Evolutionary conservation across 2,113 vertebrate species (phyloP).

Genomic region (Scalopus aquaticus): DNA sequence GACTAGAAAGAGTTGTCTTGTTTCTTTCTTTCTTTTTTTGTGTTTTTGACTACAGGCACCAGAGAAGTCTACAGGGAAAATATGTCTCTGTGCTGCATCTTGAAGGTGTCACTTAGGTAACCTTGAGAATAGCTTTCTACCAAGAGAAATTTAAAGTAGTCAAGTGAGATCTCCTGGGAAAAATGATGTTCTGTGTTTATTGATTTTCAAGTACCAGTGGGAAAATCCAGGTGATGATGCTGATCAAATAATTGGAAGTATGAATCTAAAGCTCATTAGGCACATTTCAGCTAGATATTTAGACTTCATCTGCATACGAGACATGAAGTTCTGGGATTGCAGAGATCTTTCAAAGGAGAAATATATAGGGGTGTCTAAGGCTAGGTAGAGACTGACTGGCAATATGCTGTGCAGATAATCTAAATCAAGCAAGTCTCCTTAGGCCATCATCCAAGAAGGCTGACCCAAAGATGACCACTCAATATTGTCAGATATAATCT

Average conservation of each 20-base stretch:
- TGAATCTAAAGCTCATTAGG: slow-evolving; percentile 55
- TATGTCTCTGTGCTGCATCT: not conserved
- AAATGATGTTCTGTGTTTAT: slow-evolving; percentile 23
- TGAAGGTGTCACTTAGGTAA: not conserved
- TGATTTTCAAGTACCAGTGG: not conserved
- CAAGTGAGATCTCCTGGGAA: not conserved
- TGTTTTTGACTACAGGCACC: not conserved
- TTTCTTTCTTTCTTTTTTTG: not conserved
- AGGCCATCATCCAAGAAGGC: not conserved
- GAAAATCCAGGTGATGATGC: slow-evolving; percentile 30
- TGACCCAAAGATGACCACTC: not conserved
- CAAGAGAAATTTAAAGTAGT: slow-evolving; percentile 23
- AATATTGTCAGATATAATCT: not conserved
- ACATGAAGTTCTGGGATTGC: not conserved
- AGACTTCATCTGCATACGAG: slow-evolving; percentile 17
- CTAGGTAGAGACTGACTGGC: not conserved
- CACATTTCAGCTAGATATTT: slow-evolving; percentile 14
- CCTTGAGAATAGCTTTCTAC: not conserved
- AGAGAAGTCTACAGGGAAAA: not conserved
- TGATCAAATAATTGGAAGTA: slow-evolving; percentile 50
- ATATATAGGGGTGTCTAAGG: not conserved
- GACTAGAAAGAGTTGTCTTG: not conserved
- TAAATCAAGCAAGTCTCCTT: not conserved
- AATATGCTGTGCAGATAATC: too few relatives aligned
- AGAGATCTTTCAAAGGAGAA: slow-evolving; percentile 27